Conservation (phyloP, 2,113 vertebrate species). For the Galbula dea region DNA sequence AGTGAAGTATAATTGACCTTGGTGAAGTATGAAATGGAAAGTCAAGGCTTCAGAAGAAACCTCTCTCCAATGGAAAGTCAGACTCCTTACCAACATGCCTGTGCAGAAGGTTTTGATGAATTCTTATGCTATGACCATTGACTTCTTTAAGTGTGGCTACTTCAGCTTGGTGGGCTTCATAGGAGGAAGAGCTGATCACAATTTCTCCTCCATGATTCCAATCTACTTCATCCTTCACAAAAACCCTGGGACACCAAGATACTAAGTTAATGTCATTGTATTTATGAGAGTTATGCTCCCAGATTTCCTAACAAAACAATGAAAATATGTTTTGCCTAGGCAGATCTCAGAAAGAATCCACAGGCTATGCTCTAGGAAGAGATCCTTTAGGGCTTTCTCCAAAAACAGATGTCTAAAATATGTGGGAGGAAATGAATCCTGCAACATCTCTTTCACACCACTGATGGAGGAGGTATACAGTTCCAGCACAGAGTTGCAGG, state of each 20-base stretch:
- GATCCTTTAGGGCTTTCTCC: neutral
- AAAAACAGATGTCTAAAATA: constrained; percentile 19
- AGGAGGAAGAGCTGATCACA: constrained; percentile 74
- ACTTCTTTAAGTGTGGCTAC: constrained; percentile 66
- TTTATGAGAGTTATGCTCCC: neutral
- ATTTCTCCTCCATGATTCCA: constrained; percentile 64
- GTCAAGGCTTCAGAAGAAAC: neutral
- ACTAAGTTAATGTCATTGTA: neutral
- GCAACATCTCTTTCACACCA: neutral
- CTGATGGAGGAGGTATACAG: neutral
- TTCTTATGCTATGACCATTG: constrained; percentile 45
- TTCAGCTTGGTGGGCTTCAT: constrained; percentile 75
- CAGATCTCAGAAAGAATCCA: neutral
- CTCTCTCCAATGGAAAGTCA: neutral
- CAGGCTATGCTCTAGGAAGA: constrained; percentile 6
- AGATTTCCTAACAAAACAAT: neutral
- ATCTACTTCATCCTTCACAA: constrained; percentile 62
- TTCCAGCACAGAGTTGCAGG: neutral
- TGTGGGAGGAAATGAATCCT: neutral
- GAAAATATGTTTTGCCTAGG: neutral
- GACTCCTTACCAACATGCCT: constrained; percentile 70
- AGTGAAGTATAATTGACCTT: neutral
- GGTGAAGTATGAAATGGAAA: neutral
- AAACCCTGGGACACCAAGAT: constrained; percentile 60
- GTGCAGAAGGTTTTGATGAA: constrained; percentile 53